Conservation (phyloP, 2,888 invertebrate genomes). For the Pterostichus niger region DNA sequence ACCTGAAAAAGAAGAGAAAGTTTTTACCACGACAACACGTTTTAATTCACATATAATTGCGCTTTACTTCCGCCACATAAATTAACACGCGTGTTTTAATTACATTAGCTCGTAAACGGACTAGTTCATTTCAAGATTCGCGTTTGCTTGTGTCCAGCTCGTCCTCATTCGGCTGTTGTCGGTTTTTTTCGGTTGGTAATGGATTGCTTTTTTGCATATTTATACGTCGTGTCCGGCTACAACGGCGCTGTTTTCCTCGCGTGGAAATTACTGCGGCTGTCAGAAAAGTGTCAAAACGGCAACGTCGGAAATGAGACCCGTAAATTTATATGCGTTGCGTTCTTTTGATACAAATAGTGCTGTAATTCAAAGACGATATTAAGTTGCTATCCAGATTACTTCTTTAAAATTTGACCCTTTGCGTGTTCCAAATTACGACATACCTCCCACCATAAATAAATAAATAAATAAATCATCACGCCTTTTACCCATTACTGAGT, state of each 20-base stretch:
- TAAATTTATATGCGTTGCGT: conserved; percentile 26
- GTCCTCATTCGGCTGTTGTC: conserved; percentile 21
- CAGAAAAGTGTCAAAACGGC: conserved; percentile 55
- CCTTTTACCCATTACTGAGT: too few species aligned
- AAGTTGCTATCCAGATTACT: too few species aligned
- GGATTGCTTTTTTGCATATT: conserved; percentile 53
- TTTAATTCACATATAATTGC: conserved; percentile 61
- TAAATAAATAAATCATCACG: too few species aligned
- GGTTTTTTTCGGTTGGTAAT: conserved; percentile 28
- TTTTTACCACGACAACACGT: conserved; percentile 47
- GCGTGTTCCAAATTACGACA: too few species aligned
- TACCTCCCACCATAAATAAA: too few species aligned
- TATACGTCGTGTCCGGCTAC: conserved; percentile 3
- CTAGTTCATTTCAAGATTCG: conserved; percentile 54
- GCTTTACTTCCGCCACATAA: conserved; percentile 54
- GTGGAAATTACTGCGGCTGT: conserved; percentile 22
- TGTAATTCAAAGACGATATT: too few species aligned
- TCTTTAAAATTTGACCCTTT: too few species aligned
- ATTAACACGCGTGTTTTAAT: conserved; percentile 61
- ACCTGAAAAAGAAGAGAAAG: conserved; percentile 12
- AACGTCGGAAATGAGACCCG: conserved; percentile 51
- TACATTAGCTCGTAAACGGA: conserved; percentile 53
- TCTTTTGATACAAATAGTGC: too few species aligned
- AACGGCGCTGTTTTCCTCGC: too few species aligned
- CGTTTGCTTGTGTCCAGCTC: neutral